Conservation (phyloP, 2,888 invertebrate genomes). For the Pilophorus perplexus region DNA sequence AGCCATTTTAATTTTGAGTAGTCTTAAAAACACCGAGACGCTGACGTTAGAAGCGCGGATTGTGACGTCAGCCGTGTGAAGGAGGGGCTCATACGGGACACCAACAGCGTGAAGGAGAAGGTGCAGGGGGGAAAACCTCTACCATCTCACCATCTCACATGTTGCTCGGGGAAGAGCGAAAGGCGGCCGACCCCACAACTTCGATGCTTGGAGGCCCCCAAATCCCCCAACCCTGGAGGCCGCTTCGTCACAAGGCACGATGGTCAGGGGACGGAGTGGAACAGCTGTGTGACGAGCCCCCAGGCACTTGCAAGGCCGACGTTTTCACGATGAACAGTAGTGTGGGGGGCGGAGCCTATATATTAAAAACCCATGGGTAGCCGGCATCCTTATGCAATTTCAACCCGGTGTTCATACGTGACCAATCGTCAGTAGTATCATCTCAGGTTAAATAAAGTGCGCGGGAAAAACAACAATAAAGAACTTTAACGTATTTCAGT, state of each 20-base stretch:
- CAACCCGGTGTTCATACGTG: neutral
- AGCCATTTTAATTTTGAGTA: too few relatives aligned
- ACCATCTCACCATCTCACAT: slow-evolving; percentile 17
- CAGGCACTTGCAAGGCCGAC: neutral
- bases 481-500: neutral
- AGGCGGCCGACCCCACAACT: neutral
- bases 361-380: slow-evolving; percentile 22
- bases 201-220: neutral
- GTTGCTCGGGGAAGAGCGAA: neutral
- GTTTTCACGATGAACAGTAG: slow-evolving; percentile 23
- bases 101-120: neutral
- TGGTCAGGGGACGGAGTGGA: neutral
- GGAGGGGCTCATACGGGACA: too few relatives aligned
- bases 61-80: too few relatives aligned
- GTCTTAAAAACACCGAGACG: too few relatives aligned
- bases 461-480: too few relatives aligned
- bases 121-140: neutral
- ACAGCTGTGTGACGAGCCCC: slow-evolving; percentile 36
- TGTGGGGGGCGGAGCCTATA: slow-evolving; percentile 17
- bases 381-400: slow-evolving; percentile 31
- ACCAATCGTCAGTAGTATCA: too few relatives aligned
- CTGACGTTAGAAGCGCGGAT: too few relatives aligned
- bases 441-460: too few relatives aligned
- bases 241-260: too few relatives aligned
- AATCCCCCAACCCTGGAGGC: too few relatives aligned